These are phyloP conservation scores for Opisthograptis luteolata DNA, from an alignment of 2,888 invertebrate genomes.

Conservation along the genomic window DNA sequence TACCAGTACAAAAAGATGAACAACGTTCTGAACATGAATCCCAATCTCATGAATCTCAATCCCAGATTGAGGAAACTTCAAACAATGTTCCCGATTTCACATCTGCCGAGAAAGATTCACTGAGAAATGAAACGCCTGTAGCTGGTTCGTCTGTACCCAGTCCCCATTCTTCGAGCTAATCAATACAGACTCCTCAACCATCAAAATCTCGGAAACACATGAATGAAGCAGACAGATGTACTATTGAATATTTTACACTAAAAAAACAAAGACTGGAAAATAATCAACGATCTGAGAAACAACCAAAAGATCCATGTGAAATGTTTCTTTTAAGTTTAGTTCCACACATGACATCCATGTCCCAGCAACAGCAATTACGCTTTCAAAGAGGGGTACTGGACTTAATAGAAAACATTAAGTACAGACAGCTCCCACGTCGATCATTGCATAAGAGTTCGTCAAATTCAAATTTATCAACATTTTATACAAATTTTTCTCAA, in stretches of 20 bases:
- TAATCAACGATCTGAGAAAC: conserved; percentile 7
- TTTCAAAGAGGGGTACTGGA: conserved; percentile 26
- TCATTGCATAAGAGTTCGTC: conserved; percentile 17
- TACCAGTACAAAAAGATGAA: too few species aligned
- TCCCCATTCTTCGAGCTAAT: conserved; percentile 20
- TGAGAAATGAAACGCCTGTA: too few species aligned
- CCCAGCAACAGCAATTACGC: conserved; percentile 20
- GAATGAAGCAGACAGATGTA: conserved; percentile 15
- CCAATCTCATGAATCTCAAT: too few species aligned
- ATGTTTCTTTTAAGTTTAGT: conserved; percentile 9
- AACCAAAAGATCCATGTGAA: conserved; percentile 10
- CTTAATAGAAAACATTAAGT: conserved; percentile 25
- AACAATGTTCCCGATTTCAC: too few species aligned
- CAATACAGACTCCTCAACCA: conserved; percentile 22
- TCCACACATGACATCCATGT: conserved; percentile 21
- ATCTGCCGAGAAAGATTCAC: too few species aligned
- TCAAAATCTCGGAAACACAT: too few species aligned
- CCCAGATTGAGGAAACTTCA: too few species aligned
- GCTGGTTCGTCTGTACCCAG: conserved; percentile 15
- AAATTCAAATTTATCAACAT: conserved; percentile 17
- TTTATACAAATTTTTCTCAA: conserved; percentile 16
- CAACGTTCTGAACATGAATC: too few species aligned
- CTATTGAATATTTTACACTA: conserved; percentile 19
- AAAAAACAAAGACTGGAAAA: conserved; percentile 20
- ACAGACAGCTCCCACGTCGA: conserved; percentile 19